Evolutionary conservation across 1,140 invertebrate species (phyloP), one percentile per base, ranked within the genome.

Genomic region (Aphaenogaster ashmeadi): DNA sequence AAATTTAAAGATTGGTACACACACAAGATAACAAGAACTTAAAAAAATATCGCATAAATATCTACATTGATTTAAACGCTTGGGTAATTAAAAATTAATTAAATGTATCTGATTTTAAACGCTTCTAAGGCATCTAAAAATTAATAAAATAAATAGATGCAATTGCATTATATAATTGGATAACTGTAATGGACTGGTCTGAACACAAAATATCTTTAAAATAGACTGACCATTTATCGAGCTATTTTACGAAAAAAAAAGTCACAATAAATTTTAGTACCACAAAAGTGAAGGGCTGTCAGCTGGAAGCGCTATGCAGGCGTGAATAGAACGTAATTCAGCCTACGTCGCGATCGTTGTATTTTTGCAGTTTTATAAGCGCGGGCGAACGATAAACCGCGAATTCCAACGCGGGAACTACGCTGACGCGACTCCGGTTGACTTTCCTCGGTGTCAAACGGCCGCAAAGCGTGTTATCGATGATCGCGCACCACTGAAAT

Each of bases 241-340:
- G 11, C 33, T 9, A 6, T 79, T 52, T 3, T 54, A 3, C 2
- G 7, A 69, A 44, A 71, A 50, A 18, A 54, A 56, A 27, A 36
- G 18, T 38, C 18, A 56, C 47, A 41, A 81, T 80, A 69, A 81
- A 81, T 81, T 47, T 81, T 13, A 66, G 15, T 41, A 41, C 15
- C 33, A 33, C 69, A 60, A 50, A 8, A 33, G 18, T 8, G 58
- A 64, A 52, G 47, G 36, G 36, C 27, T 74, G 67, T 83, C 78
- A 60, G 15, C 41, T 56, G 74, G 44, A 62, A 66, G 69, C 74
- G 27, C 77, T 38, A 27, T 44, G 8, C 36, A 41, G 52, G 41
- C 60, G 38, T 86, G 83, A 86, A 77, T 86, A 33, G 74, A 77
- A 86, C 50, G 62, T 86, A 79, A 79, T 86, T 86, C 58, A 86